These are phyloP conservation scores for Entomobrya multifasciata DNA, from an alignment of 2,888 invertebrate species.

Conservation along the genomic window DNA sequence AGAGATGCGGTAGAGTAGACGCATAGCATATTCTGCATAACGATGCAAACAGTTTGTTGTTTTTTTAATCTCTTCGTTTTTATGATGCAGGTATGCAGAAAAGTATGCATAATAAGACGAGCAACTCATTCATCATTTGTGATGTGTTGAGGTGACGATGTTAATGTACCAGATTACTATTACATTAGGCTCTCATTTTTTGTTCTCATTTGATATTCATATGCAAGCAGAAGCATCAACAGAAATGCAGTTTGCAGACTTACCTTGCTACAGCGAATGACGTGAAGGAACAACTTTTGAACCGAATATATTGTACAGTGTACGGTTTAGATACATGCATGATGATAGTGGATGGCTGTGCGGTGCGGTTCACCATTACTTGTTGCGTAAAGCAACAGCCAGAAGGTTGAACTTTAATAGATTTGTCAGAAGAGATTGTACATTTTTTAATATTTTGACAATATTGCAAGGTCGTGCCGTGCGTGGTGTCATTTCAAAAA, in stretches of 20 bases:
- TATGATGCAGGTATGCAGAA: conserved; percentile 23
- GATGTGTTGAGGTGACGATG: conserved; percentile 70
- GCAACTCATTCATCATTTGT: conserved; percentile 64
- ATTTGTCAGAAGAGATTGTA: not conserved
- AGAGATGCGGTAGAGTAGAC: no score
- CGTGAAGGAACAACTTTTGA: conserved; percentile 38
- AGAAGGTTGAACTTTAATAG: conserved; percentile 28
- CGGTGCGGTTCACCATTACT: not conserved
- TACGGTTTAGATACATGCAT: no score
- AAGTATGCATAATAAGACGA: not conserved
- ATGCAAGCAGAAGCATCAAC: not conserved
- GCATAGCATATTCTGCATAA: no score
- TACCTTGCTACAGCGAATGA: not conserved
- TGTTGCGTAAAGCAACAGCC: not conserved
- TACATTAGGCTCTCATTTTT: conserved; percentile 41
- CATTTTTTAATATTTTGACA: not conserved
- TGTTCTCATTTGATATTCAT: conserved; percentile 28
- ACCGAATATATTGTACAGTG: no score
- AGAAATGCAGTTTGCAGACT: not conserved
- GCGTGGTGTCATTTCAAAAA: no score
- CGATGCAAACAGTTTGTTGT: no score
- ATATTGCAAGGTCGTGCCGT: not conserved
- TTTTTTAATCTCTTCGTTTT: no score
- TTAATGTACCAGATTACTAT: conserved; percentile 50
- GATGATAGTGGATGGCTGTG: conserved; percentile 5